Conservation (phyloP, 2,113 vertebrate genomes). For the Cavia aperea region DNA sequence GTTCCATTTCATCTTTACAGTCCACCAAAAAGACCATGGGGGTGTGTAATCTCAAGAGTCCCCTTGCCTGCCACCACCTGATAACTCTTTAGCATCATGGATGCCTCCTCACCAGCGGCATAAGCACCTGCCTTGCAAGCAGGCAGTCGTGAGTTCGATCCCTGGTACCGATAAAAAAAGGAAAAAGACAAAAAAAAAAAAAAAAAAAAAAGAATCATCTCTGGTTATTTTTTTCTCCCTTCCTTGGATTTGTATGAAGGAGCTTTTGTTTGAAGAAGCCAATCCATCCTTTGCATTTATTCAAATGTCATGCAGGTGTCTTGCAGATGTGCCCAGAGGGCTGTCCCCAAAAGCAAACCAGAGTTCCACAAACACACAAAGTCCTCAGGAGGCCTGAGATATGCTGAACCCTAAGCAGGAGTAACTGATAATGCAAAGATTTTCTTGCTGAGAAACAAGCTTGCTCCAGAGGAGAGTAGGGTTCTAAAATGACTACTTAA, state of each 20-base stretch:
- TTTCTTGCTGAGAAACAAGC: slow-evolving; percentile 5
- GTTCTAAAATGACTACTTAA: slow-evolving; percentile 28
- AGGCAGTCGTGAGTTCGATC: too few species aligned
- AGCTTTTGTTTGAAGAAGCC: not conserved
- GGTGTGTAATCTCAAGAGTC: not conserved
- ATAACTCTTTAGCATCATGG: not conserved
- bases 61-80: not conserved
- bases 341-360: not conserved
- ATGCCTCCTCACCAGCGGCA: too few species aligned
- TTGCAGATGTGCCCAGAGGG: not conserved
- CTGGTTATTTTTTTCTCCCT: not conserved
- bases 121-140: too few species aligned
- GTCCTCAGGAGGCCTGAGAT: not conserved
- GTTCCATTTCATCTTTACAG: not conserved
- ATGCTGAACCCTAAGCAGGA: not conserved
- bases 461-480: not conserved
- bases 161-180: too few species aligned
- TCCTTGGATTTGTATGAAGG: not conserved
- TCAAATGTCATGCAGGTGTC: not conserved
- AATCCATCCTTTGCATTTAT: not conserved
- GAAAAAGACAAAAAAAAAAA: too few species aligned
- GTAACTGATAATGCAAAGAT: not conserved
- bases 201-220: not conserved
- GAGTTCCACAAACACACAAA: not conserved
- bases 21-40: not conserved